Evolutionary conservation across 2,797 vertebrate genomes (phyloP).

Genomic region (Neosilurus hyrtlii): DNA sequence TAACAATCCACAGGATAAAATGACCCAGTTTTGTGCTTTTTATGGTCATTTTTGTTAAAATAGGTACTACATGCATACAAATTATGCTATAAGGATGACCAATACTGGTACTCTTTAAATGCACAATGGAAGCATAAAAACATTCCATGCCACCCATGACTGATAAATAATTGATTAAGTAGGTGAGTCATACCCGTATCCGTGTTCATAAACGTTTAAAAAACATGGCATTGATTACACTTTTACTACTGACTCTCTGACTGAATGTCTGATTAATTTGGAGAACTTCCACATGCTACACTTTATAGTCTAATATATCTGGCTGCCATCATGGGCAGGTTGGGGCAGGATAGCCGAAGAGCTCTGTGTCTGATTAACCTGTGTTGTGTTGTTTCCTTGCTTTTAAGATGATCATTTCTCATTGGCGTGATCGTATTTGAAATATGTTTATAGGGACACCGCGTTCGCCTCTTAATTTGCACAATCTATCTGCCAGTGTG

Average conservation of each 20-base stretch:
- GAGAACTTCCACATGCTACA: constrained; percentile 38
- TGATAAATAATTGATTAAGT: background rate
- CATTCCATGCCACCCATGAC: background rate
- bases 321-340: constrained; percentile 27
- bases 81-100: too few relatives aligned
- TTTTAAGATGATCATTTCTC: constrained; percentile 32
- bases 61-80: too few relatives aligned
- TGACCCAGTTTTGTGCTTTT: too few relatives aligned
- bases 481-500: constrained; percentile 62
- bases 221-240: background rate
- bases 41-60: too few relatives aligned
- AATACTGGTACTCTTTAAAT: too few relatives aligned
- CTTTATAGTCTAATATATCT: constrained; percentile 38
- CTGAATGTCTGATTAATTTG: constrained; percentile 54
- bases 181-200: background rate
- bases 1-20: too few relatives aligned
- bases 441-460: constrained; percentile 59
- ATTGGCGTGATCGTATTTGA: constrained; percentile 62
- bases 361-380: constrained; percentile 37
- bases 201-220: background rate
- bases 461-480: constrained; percentile 60
- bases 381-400: constrained; percentile 44
- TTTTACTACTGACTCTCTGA: background rate
- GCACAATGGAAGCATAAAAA: background rate
- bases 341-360: constrained; percentile 25